Evolutionary conservation across 2,888 invertebrate genomes (phyloP).

Genomic region (Syritta pipiens): DNA sequence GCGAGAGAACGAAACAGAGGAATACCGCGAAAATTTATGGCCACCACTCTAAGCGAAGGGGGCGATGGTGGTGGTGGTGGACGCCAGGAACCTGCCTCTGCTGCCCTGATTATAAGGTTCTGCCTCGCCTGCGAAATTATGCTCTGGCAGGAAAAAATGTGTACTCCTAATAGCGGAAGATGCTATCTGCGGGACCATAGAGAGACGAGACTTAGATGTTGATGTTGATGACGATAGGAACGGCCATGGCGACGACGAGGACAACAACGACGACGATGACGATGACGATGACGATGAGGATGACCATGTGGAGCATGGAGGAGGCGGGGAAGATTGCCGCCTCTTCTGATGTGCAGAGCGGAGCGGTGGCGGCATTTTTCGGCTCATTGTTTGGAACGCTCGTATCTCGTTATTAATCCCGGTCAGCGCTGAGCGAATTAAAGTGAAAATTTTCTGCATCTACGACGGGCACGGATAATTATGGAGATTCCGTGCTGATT

Average conservation of each 20-base stretch:
- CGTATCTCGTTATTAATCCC: constrained; percentile 38
- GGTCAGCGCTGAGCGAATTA: constrained; percentile 45
- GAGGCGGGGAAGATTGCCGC: too few species aligned
- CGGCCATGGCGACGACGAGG: constrained; percentile 37
- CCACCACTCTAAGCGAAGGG: background rate
- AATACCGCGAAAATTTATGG: background rate
- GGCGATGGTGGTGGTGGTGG: background rate
- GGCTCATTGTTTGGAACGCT: constrained; percentile 14
- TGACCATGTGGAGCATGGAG: too few species aligned
- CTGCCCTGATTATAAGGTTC: constrained; percentile 66
- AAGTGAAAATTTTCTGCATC: constrained; percentile 43
- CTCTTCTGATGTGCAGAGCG: constrained; percentile 54
- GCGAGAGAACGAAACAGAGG: background rate
- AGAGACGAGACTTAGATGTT: constrained; percentile 52
- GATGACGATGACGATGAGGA: background rate
- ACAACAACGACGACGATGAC: constrained; percentile 2
- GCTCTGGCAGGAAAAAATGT: constrained; percentile 62
- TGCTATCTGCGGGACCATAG: constrained; percentile 52
- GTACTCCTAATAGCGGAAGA: constrained; percentile 64
- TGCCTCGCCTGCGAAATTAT: constrained; percentile 57
- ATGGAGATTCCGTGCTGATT: constrained; percentile 67
- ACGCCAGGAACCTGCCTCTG: constrained; percentile 25
- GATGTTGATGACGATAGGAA: constrained; percentile 62
- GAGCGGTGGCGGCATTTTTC: constrained; percentile 28
- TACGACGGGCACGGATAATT: constrained; percentile 57